phyloP scores from a whole-genome alignment of 2,888 invertebrate species.

The Apodemia duryi region DNA sequence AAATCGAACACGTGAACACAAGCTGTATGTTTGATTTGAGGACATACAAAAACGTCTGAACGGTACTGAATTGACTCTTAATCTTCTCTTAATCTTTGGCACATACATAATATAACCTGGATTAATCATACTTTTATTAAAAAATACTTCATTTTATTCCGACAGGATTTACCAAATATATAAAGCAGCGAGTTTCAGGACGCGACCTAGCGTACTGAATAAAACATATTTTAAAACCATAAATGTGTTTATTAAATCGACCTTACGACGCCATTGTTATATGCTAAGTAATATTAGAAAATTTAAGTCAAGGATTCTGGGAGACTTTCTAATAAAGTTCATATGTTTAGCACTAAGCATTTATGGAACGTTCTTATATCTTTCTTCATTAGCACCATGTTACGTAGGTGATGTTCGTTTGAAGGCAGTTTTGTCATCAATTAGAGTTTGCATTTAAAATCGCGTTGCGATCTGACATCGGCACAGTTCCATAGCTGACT shows the following conservation, averaged over 20 bases:
- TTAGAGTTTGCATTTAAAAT: constrained; percentile 53
- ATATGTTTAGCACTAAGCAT: constrained; percentile 40
- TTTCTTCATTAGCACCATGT: constrained; percentile 62
- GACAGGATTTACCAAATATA: too few species aligned
- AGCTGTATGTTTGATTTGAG: too few species aligned
- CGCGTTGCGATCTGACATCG: constrained; percentile 29
- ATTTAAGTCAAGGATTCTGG: constrained; percentile 32
- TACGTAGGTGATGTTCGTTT: constrained; percentile 38
- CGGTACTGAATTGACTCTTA: too few species aligned
- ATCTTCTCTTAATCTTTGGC: too few species aligned
- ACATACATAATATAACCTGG: too few species aligned
- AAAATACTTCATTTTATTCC: too few species aligned
- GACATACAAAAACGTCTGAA: too few species aligned
- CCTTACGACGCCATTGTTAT: neutral
- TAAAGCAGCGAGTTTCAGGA: too few species aligned
- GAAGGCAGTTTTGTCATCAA: constrained; percentile 57
- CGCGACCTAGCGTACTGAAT: too few species aligned
- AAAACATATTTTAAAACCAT: neutral
- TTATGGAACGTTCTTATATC: constrained; percentile 43
- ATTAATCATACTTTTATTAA: too few species aligned
- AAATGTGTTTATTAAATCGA: neutral
- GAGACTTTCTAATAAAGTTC: constrained; percentile 28
- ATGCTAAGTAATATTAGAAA: constrained; percentile 31
- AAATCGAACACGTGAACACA: too few species aligned
- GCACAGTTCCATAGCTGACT: constrained; percentile 48